Evolutionary conservation across 2,113 vertebrate species (phyloP).

Genomic region (Trogon melanurus): DNA sequence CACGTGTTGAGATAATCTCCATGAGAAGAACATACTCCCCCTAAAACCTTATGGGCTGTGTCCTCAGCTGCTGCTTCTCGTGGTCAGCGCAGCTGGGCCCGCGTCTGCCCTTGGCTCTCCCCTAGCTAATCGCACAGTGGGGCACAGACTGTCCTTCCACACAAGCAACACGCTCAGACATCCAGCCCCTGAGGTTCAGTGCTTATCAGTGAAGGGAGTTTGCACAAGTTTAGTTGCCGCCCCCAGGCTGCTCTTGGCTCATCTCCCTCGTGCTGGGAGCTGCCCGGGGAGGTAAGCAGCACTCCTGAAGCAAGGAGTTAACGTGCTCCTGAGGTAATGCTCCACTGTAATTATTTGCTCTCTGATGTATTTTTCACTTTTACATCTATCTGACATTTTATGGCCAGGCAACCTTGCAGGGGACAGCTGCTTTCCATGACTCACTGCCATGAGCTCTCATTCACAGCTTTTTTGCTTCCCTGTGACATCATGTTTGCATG

Average conservation of each 20-base stretch:
- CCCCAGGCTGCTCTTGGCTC: not conserved
- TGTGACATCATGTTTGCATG: not conserved
- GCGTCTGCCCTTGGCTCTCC: not conserved
- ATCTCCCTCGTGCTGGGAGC: not conserved
- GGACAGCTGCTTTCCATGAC: slow-evolving; percentile 42
- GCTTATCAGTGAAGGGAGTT: not conserved
- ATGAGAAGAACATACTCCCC: not conserved
- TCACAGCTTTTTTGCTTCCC: not conserved
- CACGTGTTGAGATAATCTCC: not conserved
- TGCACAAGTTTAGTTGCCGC: not conserved
- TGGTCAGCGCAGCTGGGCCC: fast-evolving
- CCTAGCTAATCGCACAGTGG: not conserved
- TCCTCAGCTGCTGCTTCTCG: not conserved
- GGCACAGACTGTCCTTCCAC: not conserved
- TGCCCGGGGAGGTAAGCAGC: not conserved
- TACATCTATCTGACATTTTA: slow-evolving; percentile 45
- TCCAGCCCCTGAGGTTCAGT: not conserved
- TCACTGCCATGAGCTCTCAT: not conserved
- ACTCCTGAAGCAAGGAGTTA: not conserved
- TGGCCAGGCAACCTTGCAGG: not conserved
- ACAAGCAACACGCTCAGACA: not conserved
- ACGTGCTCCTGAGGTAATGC: not conserved
- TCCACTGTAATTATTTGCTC: not conserved
- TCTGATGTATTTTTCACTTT: slow-evolving; percentile 48
- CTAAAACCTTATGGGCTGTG: not conserved